Conservation (phyloP, 2,888 invertebrate genomes). For the Plemyria rubiginata region DNA sequence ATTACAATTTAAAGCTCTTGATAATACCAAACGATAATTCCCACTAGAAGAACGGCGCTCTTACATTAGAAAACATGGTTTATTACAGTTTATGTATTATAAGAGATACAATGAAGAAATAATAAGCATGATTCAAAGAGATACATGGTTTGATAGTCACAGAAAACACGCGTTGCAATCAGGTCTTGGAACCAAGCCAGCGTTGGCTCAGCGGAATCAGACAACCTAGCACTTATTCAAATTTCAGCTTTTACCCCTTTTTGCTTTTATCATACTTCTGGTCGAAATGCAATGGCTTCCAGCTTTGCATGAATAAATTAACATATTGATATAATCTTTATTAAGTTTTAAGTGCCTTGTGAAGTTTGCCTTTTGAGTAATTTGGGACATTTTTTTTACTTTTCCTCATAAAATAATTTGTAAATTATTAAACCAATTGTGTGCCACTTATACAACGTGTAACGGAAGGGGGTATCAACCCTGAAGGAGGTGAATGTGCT, state of each 20-base stretch:
- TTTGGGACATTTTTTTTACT: too few species aligned
- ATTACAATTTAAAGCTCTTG: too few species aligned
- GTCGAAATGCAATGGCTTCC: constrained; percentile 2
- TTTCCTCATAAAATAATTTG: too few species aligned
- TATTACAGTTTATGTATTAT: too few species aligned
- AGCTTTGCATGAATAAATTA: neutral
- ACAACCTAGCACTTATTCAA: constrained; percentile 25
- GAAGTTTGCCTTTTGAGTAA: neutral
- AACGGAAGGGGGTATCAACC: too few species aligned
- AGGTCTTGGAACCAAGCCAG: constrained; percentile 38
- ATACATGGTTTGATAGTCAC: constrained; percentile 16
- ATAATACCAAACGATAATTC: too few species aligned
- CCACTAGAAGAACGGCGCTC: too few species aligned
- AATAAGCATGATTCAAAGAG: neutral
- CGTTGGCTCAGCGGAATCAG: constrained; percentile 25
- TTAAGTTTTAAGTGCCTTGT: neutral
- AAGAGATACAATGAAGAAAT: too few species aligned
- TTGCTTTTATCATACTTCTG: constrained; percentile 11
- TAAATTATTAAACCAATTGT: too few species aligned
- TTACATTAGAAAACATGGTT: too few species aligned
- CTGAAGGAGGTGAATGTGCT: too few species aligned
- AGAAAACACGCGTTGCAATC: constrained; percentile 32
- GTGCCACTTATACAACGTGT: neutral
- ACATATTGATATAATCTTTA: neutral
- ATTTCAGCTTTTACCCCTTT: constrained; percentile 19